These are phyloP conservation scores for Pampusana beccarii DNA, from an alignment of 2,113 vertebrate genomes.

Conservation along the genomic window DNA sequence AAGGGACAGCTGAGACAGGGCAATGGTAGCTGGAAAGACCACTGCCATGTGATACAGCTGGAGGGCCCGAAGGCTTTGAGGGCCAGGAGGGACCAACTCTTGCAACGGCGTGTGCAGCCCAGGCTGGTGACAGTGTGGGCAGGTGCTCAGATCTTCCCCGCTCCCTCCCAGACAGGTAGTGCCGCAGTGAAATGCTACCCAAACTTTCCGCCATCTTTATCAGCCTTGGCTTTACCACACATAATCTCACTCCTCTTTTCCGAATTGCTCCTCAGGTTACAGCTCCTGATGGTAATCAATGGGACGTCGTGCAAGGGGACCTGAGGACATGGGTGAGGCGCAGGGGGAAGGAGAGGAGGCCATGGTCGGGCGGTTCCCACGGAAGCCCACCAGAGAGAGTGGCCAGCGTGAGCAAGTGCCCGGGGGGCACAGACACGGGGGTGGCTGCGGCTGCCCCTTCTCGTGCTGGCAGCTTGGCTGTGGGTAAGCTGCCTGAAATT, in stretches of 20 bases:
- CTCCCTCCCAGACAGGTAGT: background rate
- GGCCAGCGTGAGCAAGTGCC: fast-evolving
- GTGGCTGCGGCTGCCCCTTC: background rate
- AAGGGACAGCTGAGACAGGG: background rate
- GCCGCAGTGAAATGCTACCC: background rate
- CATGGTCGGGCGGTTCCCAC: fast-evolving
- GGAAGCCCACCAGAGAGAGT: background rate
- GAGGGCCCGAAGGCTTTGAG: background rate
- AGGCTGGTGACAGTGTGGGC: background rate
- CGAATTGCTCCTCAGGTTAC: conserved; percentile 45
- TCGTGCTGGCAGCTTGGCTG: background rate
- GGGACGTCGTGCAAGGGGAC: background rate
- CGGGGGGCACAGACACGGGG: fast-evolving
- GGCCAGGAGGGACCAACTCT: background rate
- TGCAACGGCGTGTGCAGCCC: fast-evolving
- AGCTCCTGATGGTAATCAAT: background rate
- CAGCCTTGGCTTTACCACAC: background rate
- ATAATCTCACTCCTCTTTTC: conserved; percentile 61
- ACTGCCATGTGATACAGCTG: background rate
- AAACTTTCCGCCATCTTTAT: conserved; percentile 35
- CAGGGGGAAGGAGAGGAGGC: background rate
- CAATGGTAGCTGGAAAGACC: background rate
- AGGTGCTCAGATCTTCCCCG: background rate
- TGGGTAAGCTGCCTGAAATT: background rate
- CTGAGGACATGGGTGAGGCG: fast-evolving